These are phyloP conservation scores for Lycaon pictus DNA, from an alignment of 2,113 vertebrate genomes.

Conservation along the genomic window DNA sequence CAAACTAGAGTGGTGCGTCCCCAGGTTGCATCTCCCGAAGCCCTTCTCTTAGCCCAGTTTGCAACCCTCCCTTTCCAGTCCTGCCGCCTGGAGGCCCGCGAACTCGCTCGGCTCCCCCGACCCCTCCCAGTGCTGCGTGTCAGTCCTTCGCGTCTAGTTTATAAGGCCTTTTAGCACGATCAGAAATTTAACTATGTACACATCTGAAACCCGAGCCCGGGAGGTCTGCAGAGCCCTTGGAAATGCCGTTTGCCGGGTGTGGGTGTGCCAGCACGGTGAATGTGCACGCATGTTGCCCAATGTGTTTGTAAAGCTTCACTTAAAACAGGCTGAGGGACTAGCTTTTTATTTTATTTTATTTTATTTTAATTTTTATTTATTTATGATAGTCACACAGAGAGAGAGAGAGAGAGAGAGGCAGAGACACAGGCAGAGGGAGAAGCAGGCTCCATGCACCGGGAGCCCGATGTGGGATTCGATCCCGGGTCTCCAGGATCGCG, in stretches of 20 bases:
- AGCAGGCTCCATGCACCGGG: no score
- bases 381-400: no score
- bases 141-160: slow-evolving; percentile 14
- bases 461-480: no score
- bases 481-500: no score
- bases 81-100: no score
- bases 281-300: neutral
- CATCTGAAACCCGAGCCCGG: slow-evolving; percentile 46
- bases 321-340: neutral
- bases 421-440: no score
- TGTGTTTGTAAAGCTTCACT: slow-evolving; percentile 59
- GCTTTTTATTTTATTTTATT: neutral
- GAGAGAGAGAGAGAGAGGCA: no score
- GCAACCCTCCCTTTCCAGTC: neutral
- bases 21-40: neutral
- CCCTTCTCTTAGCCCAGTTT: slow-evolving; percentile 37
- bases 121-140: neutral
- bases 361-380: no score
- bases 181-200: slow-evolving; percentile 63
- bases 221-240: slow-evolving; percentile 54
- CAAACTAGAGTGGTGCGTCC: neutral
- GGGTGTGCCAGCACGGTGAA: slow-evolving; percentile 37
- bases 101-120: neutral
- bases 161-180: slow-evolving; percentile 59
- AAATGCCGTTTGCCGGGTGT: slow-evolving; percentile 66